Evolutionary conservation across 2,797 vertebrate genomes (phyloP).

Genomic region (Bryconaethiops microstoma): DNA sequence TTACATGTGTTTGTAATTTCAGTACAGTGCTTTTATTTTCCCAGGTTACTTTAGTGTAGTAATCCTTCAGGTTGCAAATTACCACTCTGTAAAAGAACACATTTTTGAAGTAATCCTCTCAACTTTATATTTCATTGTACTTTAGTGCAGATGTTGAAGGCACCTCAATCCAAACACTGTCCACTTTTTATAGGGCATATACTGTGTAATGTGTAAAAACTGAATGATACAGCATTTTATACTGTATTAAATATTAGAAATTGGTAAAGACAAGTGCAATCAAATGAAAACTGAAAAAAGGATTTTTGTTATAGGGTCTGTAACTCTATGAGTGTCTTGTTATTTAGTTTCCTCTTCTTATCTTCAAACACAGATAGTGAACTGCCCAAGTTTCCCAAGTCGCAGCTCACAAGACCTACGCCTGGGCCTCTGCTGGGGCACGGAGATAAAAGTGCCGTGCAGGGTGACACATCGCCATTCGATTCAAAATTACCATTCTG

Average conservation of each 20-base stretch:
- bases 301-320: background rate
- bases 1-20: no score
- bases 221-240: no score
- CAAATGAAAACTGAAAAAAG: background rate
- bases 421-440: background rate
- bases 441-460: conserved; percentile 39
- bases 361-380: conserved; percentile 66
- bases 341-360: conserved; percentile 58
- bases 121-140: background rate
- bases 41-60: no score
- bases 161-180: background rate
- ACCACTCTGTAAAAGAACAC: no score
- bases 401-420: background rate
- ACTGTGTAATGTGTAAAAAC: no score
- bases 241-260: background rate
- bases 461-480: background rate
- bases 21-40: no score
- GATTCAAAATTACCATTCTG: conserved; percentile 2
- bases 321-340: background rate
- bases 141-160: background rate
- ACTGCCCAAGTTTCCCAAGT: conserved; percentile 53
- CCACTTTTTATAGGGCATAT: no score
- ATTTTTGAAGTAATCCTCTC: no score
- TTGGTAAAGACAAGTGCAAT: no score
- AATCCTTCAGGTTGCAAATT: no score